phyloP scores from a whole-genome alignment of 2,888 invertebrate species.

The Blera fallax region DNA sequence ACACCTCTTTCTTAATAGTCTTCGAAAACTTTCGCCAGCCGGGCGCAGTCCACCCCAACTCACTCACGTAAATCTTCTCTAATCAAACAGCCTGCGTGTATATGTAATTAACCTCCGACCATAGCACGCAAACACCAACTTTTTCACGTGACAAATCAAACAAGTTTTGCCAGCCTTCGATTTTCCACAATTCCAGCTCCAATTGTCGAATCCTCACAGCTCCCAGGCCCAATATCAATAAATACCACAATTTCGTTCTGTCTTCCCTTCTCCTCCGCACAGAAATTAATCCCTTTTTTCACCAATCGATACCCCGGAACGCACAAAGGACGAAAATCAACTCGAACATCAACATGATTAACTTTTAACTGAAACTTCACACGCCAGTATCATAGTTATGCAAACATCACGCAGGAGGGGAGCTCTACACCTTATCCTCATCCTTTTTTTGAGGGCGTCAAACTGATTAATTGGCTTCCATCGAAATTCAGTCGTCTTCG shows the following conservation, averaged over 20 bases:
- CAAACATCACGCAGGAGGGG: conserved; percentile 29
- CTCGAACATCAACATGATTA: conserved; percentile 64
- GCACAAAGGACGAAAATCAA: conserved; percentile 62
- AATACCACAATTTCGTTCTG: conserved; percentile 21
- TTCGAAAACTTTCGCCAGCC: conserved; percentile 31
- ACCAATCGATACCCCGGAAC: background rate
- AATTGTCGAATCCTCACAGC: background rate
- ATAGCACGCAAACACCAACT: conserved; percentile 54
- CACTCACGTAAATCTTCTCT: conserved; percentile 27
- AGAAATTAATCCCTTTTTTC: background rate
- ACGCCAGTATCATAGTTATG: conserved; percentile 54
- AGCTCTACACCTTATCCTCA: background rate
- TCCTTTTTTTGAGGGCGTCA: conserved; percentile 42
- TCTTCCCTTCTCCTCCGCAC: background rate
- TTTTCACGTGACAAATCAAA: conserved; percentile 68
- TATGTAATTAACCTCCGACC: conserved; percentile 45
- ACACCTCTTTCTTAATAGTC: conserved; percentile 57
- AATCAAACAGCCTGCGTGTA: conserved; percentile 44
- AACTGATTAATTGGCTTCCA: conserved; percentile 69
- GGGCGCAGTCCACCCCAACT: background rate
- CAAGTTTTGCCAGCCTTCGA: conserved; percentile 46
- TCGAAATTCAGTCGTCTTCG: conserved; percentile 43
- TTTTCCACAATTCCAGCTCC: conserved; percentile 5
- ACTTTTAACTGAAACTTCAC: conserved; percentile 68
- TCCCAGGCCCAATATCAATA: conserved; percentile 20